A percentile compares a stretch with the other conserved stretches of the same genome.
Conservation (phyloP, 1,140 invertebrate genomes). For the Reticulitermes speratus region DNA sequence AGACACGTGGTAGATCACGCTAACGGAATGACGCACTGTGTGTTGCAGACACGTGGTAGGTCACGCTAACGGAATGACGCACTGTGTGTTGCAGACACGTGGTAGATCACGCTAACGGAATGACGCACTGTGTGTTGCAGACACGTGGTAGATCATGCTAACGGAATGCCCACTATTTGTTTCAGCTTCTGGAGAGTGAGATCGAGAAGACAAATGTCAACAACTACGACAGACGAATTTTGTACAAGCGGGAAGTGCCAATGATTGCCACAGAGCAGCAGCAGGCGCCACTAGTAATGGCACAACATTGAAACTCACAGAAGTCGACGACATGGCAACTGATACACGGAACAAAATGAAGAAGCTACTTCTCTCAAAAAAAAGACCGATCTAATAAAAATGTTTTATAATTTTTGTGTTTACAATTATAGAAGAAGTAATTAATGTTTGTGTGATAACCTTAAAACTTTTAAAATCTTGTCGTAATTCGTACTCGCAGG, state of each 20-base stretch:
- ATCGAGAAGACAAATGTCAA: constrained; percentile 38
- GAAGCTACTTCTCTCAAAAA: neutral
- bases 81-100: too few relatives aligned
- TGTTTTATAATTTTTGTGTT: constrained; percentile 10
- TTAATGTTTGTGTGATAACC: too few relatives aligned
- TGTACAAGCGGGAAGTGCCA: constrained; percentile 44
- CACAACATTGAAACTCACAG: neutral
- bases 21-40: too few relatives aligned
- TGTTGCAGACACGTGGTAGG: too few relatives aligned
- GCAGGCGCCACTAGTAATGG: neutral
- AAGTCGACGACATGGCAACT: neutral
- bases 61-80: too few relatives aligned
- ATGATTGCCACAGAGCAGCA: constrained; percentile 7
- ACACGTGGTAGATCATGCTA: too few relatives aligned
- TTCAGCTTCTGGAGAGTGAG: constrained; percentile 44
- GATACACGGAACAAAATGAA: neutral
- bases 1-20: too few relatives aligned
- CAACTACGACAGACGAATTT: constrained; percentile 44
- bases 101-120: neutral
- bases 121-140: neutral
- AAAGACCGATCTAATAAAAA: neutral
- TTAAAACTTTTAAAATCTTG: too few relatives aligned
- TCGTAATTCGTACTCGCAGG: too few relatives aligned
- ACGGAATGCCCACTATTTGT: constrained; percentile 17
- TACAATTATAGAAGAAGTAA: neutral